These are phyloP conservation scores for Oithona nana DNA, from an alignment of 2,888 invertebrate genomes.

Conservation along the genomic window DNA sequence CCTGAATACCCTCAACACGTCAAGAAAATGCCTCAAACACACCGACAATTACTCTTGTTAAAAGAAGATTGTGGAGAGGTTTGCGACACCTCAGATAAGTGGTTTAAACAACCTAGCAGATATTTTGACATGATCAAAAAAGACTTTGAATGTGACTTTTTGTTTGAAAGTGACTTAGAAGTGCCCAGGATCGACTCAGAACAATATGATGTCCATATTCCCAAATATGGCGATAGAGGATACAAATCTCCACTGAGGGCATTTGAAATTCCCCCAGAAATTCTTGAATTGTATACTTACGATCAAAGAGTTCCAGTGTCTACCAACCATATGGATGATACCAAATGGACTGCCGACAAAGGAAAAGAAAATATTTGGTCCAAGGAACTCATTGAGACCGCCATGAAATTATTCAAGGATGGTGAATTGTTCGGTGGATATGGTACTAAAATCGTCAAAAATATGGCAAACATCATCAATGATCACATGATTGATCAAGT, in stretches of 20 bases:
- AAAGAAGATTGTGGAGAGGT: slow-evolving; percentile 8
- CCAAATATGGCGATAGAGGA: not conserved
- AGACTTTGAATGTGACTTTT: slow-evolving; percentile 1
- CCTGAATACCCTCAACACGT: too few species aligned
- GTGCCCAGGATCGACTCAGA: too few species aligned
- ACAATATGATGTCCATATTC: not conserved
- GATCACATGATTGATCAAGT: not conserved
- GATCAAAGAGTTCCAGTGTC: not conserved
- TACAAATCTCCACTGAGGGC: too few species aligned
- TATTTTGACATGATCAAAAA: slow-evolving; percentile 1
- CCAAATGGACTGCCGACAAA: not conserved
- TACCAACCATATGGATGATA: not conserved
- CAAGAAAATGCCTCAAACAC: too few species aligned
- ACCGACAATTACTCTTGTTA: not conserved
- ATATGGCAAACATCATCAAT: not conserved
- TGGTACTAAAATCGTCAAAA: not conserved
- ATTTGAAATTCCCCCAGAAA: too few species aligned
- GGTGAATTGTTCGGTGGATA: not conserved
- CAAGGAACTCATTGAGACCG: not conserved
- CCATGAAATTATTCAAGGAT: not conserved
- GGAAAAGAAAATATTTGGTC: not conserved
- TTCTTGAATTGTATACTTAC: too few species aligned
- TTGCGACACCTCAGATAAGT: not conserved
- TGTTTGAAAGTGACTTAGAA: not conserved
- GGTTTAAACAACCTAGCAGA: not conserved